A percentile compares a stretch with the other conserved stretches of the same genome.
Conservation (phyloP, 1,140 invertebrate genomes). For the Drosophila seguyi region DNA sequence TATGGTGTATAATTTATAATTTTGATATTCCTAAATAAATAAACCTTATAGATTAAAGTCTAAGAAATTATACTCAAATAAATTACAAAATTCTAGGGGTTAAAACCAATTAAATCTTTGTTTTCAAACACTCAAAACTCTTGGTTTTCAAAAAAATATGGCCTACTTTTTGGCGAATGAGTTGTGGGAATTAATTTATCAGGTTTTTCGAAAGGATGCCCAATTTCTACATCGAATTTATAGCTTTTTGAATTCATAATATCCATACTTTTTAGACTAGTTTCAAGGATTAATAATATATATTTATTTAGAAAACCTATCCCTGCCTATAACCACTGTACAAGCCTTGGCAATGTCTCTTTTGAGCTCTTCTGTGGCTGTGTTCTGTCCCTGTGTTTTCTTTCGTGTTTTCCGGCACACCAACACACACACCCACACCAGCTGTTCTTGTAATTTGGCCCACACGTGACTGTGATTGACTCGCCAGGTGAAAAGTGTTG, state of each 20-base stretch:
- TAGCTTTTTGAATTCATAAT: not conserved
- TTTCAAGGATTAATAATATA: not conserved
- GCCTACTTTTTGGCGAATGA: slow-evolving; percentile 1
- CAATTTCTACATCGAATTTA: not conserved
- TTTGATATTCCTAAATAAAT: too few relatives aligned
- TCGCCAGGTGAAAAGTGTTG: slow-evolving; percentile 31
- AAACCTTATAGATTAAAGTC: too few relatives aligned
- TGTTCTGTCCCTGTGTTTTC: slow-evolving; percentile 15
- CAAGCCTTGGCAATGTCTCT: slow-evolving; percentile 38
- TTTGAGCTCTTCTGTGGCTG: slow-evolving; percentile 28
- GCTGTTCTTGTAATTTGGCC: slow-evolving; percentile 48
- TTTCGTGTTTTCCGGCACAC: slow-evolving; percentile 36
- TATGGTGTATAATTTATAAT: too few relatives aligned
- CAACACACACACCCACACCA: slow-evolving; percentile 11
- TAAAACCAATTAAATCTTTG: not conserved
- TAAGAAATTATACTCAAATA: not conserved
- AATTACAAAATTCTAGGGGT: not conserved
- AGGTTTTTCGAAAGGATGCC: not conserved
- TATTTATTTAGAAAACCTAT: not conserved
- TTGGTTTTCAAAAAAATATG: not conserved
- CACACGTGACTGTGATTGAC: slow-evolving; percentile 54
- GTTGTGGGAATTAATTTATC: too few relatives aligned
- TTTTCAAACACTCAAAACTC: not conserved
- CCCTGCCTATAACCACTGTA: slow-evolving; percentile 1
- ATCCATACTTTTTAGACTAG: too few relatives aligned